Percentiles rank a stretch among this genome's conserved stretches.
Evolutionary conservation across 2,113 vertebrate species (phyloP).

Genomic region (Malaclemys terrapin): DNA sequence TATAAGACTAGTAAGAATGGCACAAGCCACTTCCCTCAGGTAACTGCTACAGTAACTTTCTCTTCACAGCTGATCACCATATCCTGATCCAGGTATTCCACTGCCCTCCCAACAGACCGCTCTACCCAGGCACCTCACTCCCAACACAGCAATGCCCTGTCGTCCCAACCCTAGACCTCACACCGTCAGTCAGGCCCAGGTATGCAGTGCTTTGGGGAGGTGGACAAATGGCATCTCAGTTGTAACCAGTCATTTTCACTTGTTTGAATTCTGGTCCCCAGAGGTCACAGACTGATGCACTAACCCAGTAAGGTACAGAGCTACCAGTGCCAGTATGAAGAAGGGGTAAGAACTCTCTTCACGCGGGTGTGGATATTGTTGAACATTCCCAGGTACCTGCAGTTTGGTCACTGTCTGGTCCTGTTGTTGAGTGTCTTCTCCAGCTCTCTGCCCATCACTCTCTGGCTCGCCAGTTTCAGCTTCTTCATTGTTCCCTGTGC

Average conservation of each 20-base stretch:
- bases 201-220: not conserved
- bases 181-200: not conserved
- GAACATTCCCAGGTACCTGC: rapidly evolving
- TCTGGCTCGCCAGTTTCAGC: not conserved
- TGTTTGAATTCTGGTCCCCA: too few species aligned
- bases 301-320: not conserved
- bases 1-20: not conserved
- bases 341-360: too few species aligned
- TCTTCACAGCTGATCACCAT: not conserved
- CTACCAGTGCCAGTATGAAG: not conserved
- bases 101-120: not conserved
- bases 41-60: not conserved
- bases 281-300: too few species aligned
- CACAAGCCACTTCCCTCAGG: not conserved
- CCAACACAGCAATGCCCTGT: not conserved
- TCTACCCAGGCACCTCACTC: not conserved
- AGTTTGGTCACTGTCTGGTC: not conserved
- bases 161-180: not conserved
- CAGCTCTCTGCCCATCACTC: not conserved
- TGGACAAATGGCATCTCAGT: not conserved
- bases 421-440: not conserved
- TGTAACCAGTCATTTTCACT: too few species aligned
- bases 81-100: not conserved
- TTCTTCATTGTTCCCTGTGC: not conserved
- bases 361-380: rapidly evolving